Conservation (phyloP, 1,140 invertebrate species). For the Hyles vespertilio region DNA sequence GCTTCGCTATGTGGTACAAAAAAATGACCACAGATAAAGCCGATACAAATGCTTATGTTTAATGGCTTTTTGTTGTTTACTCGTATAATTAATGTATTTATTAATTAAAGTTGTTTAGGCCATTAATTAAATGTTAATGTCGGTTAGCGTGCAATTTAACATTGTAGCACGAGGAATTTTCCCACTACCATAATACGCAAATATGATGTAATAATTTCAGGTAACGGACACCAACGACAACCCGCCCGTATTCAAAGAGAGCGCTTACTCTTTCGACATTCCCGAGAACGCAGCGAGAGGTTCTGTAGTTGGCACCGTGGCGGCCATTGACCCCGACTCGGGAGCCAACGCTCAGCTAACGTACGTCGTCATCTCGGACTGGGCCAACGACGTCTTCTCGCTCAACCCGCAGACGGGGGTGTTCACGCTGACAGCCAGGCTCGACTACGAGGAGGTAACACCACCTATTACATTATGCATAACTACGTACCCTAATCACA, state of each 20-base stretch:
- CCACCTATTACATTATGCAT: neutral
- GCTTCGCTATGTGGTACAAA: no score
- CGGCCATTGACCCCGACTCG: constrained; percentile 88
- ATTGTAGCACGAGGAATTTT: neutral
- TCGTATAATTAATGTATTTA: no score
- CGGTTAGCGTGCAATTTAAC: no score
- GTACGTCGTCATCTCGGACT: constrained; percentile 93
- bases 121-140: no score
- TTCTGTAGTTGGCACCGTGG: constrained; percentile 86
- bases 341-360: constrained; percentile 92
- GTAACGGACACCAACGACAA: constrained; percentile 96
- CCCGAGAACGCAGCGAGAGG: constrained; percentile 89
- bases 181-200: constrained; percentile 2
- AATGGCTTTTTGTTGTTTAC: no score
- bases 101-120: no score
- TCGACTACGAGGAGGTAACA: constrained; percentile 95
- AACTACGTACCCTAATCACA: no score
- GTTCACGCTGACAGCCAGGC: constrained; percentile 89
- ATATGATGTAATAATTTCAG: constrained; percentile 69
- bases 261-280: constrained; percentile 92
- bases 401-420: constrained; percentile 92
- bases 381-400: constrained; percentile 95
- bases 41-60: no score
- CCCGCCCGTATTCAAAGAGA: constrained; percentile 89
- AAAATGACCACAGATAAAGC: no score